These are phyloP conservation scores for Ammodytes marinus DNA, from an alignment of 2,113 vertebrate genomes.

Conservation along the genomic window DNA sequence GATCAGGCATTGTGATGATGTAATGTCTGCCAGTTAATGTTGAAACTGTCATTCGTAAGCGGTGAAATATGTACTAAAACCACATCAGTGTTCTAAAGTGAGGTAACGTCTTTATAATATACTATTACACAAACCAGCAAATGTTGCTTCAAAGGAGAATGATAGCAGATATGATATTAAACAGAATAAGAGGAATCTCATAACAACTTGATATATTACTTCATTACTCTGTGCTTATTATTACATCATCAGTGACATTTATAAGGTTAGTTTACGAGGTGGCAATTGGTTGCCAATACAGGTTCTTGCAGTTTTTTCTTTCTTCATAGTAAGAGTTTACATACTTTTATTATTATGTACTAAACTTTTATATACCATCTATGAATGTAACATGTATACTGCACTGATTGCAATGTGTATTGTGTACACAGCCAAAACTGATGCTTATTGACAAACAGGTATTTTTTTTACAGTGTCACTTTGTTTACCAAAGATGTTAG, in stretches of 20 bases:
- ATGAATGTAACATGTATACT: not conserved
- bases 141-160: not conserved
- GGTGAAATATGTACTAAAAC: conserved; percentile 4
- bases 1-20: not conserved
- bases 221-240: not conserved
- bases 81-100: not conserved
- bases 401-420: not conserved
- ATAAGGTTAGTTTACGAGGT: not conserved
- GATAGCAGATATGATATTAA: not conserved
- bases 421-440: not conserved
- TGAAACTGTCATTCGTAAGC: not conserved
- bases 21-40: not conserved
- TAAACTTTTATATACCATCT: no score
- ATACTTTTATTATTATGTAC: not conserved
- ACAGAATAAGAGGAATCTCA: not conserved
- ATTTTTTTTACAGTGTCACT: not conserved
- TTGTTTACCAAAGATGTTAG: conserved; percentile 5
- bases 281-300: not conserved
- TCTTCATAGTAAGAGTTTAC: not conserved
- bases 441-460: not conserved
- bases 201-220: not conserved
- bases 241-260: not conserved
- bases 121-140: not conserved
- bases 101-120: not conserved
- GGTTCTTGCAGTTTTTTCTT: not conserved